Conservation (phyloP, 1,140 invertebrate genomes). For the Dolichoris vasculosae region DNA sequence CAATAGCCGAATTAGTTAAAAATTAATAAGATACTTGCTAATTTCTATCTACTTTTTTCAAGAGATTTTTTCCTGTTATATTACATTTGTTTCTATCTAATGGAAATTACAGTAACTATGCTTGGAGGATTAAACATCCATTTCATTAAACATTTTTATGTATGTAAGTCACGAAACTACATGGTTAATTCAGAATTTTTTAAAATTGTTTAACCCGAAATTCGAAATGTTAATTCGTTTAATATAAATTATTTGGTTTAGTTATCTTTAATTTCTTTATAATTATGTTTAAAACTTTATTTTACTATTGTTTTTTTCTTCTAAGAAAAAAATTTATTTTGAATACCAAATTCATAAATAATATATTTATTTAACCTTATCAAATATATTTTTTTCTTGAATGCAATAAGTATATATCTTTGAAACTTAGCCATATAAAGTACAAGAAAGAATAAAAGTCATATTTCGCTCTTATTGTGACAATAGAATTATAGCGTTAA, state of each 20-base stretch:
- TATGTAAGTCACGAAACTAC: not conserved
- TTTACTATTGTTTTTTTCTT: not conserved
- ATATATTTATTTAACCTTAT: not conserved
- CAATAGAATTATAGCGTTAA: slow-evolving; percentile 11
- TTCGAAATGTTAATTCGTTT: not conserved
- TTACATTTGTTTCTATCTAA: not conserved
- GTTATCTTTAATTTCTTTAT: too few species aligned
- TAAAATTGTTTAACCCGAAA: not conserved
- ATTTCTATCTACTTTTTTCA: slow-evolving; percentile 30
- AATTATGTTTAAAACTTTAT: slow-evolving; percentile 1
- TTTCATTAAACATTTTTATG: slow-evolving; percentile 33
- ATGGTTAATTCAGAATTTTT: not conserved
- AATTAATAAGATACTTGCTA: slow-evolving; percentile 38
- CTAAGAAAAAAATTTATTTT: not conserved
- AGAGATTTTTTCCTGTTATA: not conserved
- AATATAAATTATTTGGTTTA: not conserved
- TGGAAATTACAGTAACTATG: slow-evolving; percentile 20
- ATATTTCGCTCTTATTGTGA: not conserved
- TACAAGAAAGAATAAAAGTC: not conserved
- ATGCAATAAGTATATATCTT: slow-evolving; percentile 8
- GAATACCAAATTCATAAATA: not conserved
- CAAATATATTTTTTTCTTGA: not conserved
- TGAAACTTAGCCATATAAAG: not conserved
- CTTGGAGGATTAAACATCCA: not conserved
- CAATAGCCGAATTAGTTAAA: slow-evolving; percentile 11